Base-by-base conservation (phyloP, 2,888 invertebrate species). In the Leuctra nigra region DNA sequence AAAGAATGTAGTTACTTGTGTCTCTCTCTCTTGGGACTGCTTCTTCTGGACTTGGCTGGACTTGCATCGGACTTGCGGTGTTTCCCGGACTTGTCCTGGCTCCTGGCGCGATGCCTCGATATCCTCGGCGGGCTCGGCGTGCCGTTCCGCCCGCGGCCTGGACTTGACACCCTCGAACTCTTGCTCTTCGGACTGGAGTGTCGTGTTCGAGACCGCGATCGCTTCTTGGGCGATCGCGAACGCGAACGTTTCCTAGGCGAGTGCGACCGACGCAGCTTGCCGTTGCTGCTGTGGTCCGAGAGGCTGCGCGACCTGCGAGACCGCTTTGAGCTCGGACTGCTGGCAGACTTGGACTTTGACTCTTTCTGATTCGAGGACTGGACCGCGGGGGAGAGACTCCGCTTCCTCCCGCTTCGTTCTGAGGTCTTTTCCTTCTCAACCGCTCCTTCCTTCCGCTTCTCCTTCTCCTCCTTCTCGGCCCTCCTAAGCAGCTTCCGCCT, bases 401-500 rank as follows among this genome's bases (percentile, higher is more conserved):
- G 16, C 20, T 41, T 41, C 11, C 20, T 41, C 36, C 16, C 16
- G 20, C 41, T 18, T 9, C 20, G 14, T 6, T 18, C 16, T 41
- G 20, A 35, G 25, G 11, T 59, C 55, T 14, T 62, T 60, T 47
- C 61, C 54, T n/a, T 57, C 56, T 57, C 56, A 50, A n/a, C 58
- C 55, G 6, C 25, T 50, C 18, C 56, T 56, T 14, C 53, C 54
- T 29, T 23, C 23, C 13, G 50, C 55, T 38, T 58, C 38, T 73
- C 72, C 62, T 71, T 72, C 62, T 69, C 67, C 46, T 73, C 72
- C 48, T 68, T 67, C 72, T 65, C 66, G 41, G 65, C 64, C 81
- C 91, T 92, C 70, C 86, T 84, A 62, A 95, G 80, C 56, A 97
- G 79, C 71, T 94, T 94, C 65, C 89, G 79, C 29, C 96, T 75